Conservation (phyloP, 2,888 invertebrate species). For the Cosmopolites sordidus region DNA sequence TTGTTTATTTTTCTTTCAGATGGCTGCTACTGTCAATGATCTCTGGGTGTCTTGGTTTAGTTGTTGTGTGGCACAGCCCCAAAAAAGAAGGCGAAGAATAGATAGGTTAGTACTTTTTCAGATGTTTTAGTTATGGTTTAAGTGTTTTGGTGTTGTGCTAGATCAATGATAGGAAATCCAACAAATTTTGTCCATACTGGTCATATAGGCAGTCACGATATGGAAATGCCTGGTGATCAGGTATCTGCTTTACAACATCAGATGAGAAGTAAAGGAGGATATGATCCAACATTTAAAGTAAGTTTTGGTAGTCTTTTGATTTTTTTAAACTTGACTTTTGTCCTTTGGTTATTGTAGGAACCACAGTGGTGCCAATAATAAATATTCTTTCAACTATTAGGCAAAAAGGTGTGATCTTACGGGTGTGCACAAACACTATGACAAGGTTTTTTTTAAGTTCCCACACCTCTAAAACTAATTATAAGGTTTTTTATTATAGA, state of each 20-base stretch:
- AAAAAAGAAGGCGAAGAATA: constrained; percentile 72
- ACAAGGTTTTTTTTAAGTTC: no score
- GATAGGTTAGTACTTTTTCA: constrained; percentile 50
- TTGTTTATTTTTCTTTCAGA: constrained; percentile 31
- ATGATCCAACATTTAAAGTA: constrained; percentile 57
- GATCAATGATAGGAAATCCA: constrained; percentile 93
- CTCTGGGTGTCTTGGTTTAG: constrained; percentile 91
- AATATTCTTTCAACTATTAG: neutral
- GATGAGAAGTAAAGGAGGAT: constrained; percentile 95
- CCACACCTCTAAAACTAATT: no score
- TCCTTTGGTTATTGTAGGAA: constrained; percentile 26
- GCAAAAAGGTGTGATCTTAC: no score
- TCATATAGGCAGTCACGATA: constrained; percentile 86
- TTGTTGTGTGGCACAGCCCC: constrained; percentile 80
- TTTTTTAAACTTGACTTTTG: neutral
- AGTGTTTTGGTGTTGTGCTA: no score
- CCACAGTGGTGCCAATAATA: constrained; percentile 32
- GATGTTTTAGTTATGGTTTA: neutral
- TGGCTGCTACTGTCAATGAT: constrained; percentile 60
- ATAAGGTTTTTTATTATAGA: no score
- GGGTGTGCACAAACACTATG: no score
- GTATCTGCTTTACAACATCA: constrained; percentile 85
- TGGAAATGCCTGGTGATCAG: constrained; percentile 77
- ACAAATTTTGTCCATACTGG: constrained; percentile 95
- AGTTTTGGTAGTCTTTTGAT: no score